phyloP scores from a whole-genome alignment of 23 tunicate genomes.

The Diplosoma virens region DNA sequence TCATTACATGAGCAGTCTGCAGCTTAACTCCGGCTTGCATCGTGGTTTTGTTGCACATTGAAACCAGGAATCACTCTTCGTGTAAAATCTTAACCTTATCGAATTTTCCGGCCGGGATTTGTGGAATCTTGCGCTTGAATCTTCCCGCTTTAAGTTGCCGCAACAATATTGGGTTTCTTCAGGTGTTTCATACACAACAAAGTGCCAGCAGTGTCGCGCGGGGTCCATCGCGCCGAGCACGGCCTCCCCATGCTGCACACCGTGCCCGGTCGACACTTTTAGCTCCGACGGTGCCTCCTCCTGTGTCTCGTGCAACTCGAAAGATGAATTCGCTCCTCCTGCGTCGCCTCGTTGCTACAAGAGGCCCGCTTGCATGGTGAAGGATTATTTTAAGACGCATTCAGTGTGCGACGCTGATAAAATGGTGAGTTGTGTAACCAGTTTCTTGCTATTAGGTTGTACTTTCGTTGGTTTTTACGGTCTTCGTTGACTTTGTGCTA shows the following conservation, averaged over 20 bases:
- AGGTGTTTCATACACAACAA: slow-evolving; percentile 77
- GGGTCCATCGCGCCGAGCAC: slow-evolving; percentile 42
- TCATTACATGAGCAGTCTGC: too few species aligned
- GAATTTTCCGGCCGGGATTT: too few species aligned
- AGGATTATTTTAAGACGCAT: slow-evolving; percentile 75
- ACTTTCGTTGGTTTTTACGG: too few species aligned
- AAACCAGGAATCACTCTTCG: too few species aligned
- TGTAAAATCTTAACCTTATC: too few species aligned
- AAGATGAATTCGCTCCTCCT: slow-evolving; percentile 45
- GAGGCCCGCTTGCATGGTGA: slow-evolving; percentile 59
- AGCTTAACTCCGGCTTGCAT: too few species aligned
- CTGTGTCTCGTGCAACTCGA: slow-evolving; percentile 51
- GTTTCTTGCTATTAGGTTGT: too few species aligned
- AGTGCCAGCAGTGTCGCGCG: slow-evolving; percentile 54
- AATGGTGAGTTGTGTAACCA: slow-evolving; percentile 27
- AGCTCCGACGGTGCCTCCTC: slow-evolving; percentile 44
- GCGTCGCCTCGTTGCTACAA: slow-evolving; percentile 40
- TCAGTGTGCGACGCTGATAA: slow-evolving; percentile 48
- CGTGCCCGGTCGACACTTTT: slow-evolving; percentile 49
- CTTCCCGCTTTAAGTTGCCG: too few species aligned
- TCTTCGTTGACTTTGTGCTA: too few species aligned
- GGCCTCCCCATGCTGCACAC: slow-evolving; percentile 53
- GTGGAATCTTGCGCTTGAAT: too few species aligned
- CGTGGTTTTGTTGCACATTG: too few species aligned
- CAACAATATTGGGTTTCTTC: neutral